These are phyloP conservation scores for Nothoprocta pentlandii DNA, from an alignment of 2,113 vertebrate genomes.

Conservation along the genomic window DNA sequence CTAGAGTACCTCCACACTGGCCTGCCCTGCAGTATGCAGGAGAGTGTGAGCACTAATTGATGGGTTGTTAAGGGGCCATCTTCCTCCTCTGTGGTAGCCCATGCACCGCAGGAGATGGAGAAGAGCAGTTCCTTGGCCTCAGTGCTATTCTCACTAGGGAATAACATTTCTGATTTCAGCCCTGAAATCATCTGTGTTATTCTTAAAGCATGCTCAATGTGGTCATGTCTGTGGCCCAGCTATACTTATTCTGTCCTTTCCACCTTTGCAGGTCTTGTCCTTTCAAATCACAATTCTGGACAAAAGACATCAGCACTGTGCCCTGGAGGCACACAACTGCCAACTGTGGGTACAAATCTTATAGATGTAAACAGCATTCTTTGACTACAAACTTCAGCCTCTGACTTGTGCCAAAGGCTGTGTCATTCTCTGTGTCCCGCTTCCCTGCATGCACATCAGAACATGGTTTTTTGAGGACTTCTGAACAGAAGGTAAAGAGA, in stretches of 20 bases:
- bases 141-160: accelerated
- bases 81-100: neutral
- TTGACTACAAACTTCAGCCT: accelerated
- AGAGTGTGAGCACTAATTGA: neutral
- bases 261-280: neutral
- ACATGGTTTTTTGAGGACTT: neutral
- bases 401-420: neutral
- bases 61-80: neutral
- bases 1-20: too few species aligned
- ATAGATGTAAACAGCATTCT: neutral
- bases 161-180: neutral
- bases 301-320: neutral
- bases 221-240: neutral
- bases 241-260: neutral
- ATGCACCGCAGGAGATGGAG: neutral
- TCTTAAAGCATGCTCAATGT: neutral
- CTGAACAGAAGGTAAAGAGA: neutral
- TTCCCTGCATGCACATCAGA: accelerated
- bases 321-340: neutral
- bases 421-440: neutral
- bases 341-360: neutral
- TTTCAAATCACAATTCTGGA: neutral
- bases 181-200: neutral
- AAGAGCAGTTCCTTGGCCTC: neutral
- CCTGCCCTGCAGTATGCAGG: neutral